Conservation (phyloP, 2,888 invertebrate species). For the Sinodicranocentrus sp. region DNA sequence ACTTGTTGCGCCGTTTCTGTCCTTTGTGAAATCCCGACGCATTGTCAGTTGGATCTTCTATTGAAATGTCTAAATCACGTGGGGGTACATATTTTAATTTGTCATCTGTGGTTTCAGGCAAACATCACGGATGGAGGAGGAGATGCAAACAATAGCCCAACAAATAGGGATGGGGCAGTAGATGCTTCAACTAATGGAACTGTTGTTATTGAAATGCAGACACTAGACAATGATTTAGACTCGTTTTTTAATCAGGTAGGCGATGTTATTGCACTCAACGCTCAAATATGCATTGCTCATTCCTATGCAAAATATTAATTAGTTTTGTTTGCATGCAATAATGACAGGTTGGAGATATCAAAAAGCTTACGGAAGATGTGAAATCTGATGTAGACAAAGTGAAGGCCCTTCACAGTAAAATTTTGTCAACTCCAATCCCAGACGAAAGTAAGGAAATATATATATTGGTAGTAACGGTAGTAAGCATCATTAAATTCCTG, state of each 20-base stretch:
- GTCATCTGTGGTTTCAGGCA: no score
- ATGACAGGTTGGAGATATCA: constrained; percentile 78
- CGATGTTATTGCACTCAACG: not conserved
- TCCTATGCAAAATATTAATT: no score
- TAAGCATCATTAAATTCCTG: no score
- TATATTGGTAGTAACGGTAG: no score
- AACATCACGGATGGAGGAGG: constrained; percentile 50
- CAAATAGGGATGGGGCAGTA: not conserved
- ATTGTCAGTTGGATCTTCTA: not conserved
- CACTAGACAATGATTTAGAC: constrained; percentile 63
- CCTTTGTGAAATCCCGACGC: not conserved
- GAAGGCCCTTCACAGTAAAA: constrained; percentile 80
- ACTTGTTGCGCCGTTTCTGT: not conserved
- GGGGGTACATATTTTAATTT: no score
- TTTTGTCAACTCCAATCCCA: constrained; percentile 80
- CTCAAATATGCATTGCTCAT: not conserved
- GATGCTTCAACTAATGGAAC: constrained; percentile 58
- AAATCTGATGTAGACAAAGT: constrained; percentile 78
- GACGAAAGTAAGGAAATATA: constrained; percentile 79
- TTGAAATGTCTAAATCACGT: no score
- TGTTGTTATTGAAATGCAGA: constrained; percentile 72
- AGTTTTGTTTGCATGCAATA: not conserved
- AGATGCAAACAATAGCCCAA: constrained; percentile 38
- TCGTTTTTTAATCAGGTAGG: constrained; percentile 73
- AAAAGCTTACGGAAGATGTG: constrained; percentile 78